Evolutionary conservation across 2,113 vertebrate genomes (phyloP).

Genomic region (Neolamprologus sp.): DNA sequence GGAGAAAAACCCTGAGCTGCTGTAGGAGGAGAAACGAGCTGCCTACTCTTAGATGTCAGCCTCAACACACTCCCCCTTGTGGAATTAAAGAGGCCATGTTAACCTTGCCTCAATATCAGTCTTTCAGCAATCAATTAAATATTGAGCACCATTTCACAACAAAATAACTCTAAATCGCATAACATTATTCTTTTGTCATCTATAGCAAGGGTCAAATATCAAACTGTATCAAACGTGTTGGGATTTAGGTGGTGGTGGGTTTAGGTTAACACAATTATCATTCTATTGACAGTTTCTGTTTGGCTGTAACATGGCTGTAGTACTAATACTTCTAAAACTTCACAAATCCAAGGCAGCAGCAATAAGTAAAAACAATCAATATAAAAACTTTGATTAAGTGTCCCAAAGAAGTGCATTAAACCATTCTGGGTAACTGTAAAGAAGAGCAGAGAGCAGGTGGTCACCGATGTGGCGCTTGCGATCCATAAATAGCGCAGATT

Average conservation of each 20-base stretch:
- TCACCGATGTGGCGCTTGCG: not conserved
- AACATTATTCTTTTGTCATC: not conserved
- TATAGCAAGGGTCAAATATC: not conserved
- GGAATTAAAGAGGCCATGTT: slow-evolving; percentile 50
- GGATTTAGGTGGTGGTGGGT: not conserved
- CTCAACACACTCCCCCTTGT: slow-evolving; percentile 58
- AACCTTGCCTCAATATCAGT: slow-evolving; percentile 5
- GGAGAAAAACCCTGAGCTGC: slow-evolving; percentile 52
- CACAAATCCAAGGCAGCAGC: not conserved
- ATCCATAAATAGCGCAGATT: not conserved
- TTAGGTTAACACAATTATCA: not conserved
- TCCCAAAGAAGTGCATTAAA: not conserved
- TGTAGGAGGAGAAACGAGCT: slow-evolving; percentile 37
- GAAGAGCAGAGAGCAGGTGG: not conserved
- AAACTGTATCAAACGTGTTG: not conserved
- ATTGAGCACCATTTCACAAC: not conserved
- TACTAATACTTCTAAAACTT: not conserved
- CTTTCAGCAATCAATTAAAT: not conserved
- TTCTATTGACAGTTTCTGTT: not conserved
- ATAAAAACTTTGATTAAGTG: not conserved
- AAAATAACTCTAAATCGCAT: not conserved
- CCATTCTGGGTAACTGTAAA: not conserved
- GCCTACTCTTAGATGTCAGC: slow-evolving; percentile 33
- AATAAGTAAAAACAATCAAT: not conserved
- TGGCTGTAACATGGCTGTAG: not conserved